phyloP scores from a whole-genome alignment of 2,888 invertebrate species.

The Drepanosiphum platanoidis region DNA sequence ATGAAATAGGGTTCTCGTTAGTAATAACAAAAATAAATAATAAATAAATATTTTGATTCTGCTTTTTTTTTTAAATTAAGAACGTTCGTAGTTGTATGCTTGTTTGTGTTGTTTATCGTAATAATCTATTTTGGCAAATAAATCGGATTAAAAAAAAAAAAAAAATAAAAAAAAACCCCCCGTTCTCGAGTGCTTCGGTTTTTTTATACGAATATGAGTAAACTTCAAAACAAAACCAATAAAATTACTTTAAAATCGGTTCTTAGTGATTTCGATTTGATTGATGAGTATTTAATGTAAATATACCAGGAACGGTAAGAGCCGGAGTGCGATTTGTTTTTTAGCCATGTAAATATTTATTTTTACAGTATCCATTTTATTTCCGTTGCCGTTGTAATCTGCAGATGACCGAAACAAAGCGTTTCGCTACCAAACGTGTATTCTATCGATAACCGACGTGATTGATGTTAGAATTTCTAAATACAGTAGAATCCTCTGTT shows the following conservation, averaged over 20 bases:
- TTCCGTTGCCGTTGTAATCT: no score
- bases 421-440: no score
- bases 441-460: no score
- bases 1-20: slow-evolving; percentile 21
- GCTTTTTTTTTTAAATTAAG: not conserved
- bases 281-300: not conserved
- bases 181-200: not conserved
- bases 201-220: not conserved
- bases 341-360: not conserved
- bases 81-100: not conserved
- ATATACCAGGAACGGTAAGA: not conserved
- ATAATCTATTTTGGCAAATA: slow-evolving; percentile 9
- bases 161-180: no score
- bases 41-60: slow-evolving; percentile 31
- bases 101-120: not conserved
- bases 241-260: not conserved
- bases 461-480: no score
- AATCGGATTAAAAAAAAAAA: not conserved
- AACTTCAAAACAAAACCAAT: not conserved
- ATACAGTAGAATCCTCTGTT: no score
- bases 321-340: not conserved
- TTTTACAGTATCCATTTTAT: no score
- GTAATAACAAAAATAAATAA: not conserved
- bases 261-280: not conserved
- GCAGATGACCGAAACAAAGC: no score